Evolutionary conservation across 2,888 invertebrate species (phyloP).

Genomic region (Harpalus rubripes): DNA sequence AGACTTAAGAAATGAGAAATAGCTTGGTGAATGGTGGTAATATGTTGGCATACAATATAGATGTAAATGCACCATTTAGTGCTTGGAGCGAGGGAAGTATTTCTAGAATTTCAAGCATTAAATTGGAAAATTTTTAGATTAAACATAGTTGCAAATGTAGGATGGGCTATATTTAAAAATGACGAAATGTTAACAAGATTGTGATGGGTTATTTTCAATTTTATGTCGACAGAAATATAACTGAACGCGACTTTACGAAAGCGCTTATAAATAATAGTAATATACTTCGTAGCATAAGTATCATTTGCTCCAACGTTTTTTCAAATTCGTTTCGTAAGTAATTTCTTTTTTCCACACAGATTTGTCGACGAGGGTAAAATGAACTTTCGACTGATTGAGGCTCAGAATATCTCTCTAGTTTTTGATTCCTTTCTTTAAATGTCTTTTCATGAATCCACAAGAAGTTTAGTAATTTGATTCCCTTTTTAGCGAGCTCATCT

Average conservation of each 20-base stretch:
- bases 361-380: too few relatives aligned
- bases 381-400: too few relatives aligned
- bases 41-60: slow-evolving; percentile 12
- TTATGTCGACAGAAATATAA: neutral
- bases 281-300: too few relatives aligned
- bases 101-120: slow-evolving; percentile 6
- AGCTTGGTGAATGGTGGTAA: slow-evolving; percentile 38
- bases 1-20: slow-evolving; percentile 10
- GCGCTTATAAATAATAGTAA: too few relatives aligned
- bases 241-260: neutral
- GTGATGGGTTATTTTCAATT: neutral
- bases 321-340: too few relatives aligned
- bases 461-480: too few relatives aligned
- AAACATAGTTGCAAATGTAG: slow-evolving; percentile 4
- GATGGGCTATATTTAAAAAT: slow-evolving; percentile 19
- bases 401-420: too few relatives aligned
- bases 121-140: slow-evolving; percentile 17
- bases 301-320: too few relatives aligned
- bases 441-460: too few relatives aligned
- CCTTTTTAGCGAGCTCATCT: too few relatives aligned
- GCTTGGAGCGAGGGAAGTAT: neutral
- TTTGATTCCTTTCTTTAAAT: too few relatives aligned
- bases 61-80: neutral
- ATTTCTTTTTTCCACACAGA: too few relatives aligned
- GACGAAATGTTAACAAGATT: slow-evolving; percentile 18